Conservation (phyloP, 2,113 vertebrate species). For the Tetrax tetrax region DNA sequence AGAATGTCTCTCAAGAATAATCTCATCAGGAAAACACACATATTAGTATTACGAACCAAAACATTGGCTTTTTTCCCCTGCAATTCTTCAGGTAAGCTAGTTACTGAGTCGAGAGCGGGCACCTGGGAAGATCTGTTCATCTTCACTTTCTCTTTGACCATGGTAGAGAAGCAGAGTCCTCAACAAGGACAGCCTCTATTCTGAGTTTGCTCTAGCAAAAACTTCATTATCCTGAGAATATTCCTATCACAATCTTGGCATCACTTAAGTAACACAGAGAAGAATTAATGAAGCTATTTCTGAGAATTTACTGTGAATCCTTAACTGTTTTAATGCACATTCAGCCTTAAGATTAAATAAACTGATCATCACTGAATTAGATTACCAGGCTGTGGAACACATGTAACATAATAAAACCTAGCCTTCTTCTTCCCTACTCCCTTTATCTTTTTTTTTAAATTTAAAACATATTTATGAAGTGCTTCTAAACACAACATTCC, state of each 20-base stretch:
- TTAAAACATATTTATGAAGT: background rate
- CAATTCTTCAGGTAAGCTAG: background rate
- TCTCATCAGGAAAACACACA: background rate
- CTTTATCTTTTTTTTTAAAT: background rate
- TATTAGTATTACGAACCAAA: background rate
- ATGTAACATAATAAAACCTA: background rate
- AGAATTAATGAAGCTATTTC: background rate
- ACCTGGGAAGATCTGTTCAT: background rate
- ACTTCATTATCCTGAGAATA: background rate
- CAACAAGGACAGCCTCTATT: background rate
- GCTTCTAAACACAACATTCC: background rate
- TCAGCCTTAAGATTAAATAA: background rate
- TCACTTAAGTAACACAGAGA: background rate
- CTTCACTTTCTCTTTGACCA: background rate
- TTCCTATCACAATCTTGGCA: background rate
- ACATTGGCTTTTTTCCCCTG: fast-evolving
- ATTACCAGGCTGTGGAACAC: background rate
- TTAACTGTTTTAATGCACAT: background rate
- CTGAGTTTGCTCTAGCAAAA: background rate
- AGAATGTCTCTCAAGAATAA: background rate
- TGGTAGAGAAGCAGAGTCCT: background rate
- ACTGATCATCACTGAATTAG: background rate
- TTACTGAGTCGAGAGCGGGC: background rate
- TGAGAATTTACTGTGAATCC: background rate
- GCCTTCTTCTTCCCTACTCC: background rate